Percentiles rank a stretch among this genome's conserved stretches.
phyloP scores from a whole-genome alignment of 2,797 vertebrate genomes.

The Alcedo atthis region DNA sequence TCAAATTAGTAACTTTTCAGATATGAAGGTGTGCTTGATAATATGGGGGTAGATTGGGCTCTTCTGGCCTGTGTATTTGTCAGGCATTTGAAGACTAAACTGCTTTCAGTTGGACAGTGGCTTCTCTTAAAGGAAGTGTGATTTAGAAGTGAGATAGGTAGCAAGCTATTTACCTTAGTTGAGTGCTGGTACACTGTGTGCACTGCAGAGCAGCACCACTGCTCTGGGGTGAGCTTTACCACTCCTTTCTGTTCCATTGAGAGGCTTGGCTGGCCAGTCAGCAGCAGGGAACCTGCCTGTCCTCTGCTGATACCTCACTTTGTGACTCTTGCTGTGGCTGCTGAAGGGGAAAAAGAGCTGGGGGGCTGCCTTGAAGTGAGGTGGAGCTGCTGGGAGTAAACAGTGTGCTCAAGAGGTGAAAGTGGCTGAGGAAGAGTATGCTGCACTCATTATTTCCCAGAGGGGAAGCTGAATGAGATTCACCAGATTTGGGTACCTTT shows the following conservation, averaged over 20 bases:
- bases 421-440: not conserved
- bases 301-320: not conserved
- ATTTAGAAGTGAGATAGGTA: not conserved
- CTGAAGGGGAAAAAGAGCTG: not conserved
- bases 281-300: not conserved
- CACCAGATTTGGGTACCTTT: not conserved
- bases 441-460: not conserved
- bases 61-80: not conserved
- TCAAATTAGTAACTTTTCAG: not conserved
- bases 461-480: not conserved
- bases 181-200: accelerated
- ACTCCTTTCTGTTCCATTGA: not conserved
- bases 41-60: not conserved
- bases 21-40: not conserved
- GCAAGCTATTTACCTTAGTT: not conserved
- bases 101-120: not conserved
- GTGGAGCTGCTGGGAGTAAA: not conserved
- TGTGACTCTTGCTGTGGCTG: not conserved
- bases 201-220: accelerated
- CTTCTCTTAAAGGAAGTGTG: not conserved
- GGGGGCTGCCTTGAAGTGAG: not conserved
- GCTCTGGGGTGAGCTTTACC: not conserved
- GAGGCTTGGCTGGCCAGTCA: not conserved
- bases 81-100: not conserved
- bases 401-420: not conserved